Percentiles rank a stretch among this genome's conserved stretches.
phyloP scores from a whole-genome alignment of 2,113 vertebrate genomes.

The Seriola aureovittata region DNA sequence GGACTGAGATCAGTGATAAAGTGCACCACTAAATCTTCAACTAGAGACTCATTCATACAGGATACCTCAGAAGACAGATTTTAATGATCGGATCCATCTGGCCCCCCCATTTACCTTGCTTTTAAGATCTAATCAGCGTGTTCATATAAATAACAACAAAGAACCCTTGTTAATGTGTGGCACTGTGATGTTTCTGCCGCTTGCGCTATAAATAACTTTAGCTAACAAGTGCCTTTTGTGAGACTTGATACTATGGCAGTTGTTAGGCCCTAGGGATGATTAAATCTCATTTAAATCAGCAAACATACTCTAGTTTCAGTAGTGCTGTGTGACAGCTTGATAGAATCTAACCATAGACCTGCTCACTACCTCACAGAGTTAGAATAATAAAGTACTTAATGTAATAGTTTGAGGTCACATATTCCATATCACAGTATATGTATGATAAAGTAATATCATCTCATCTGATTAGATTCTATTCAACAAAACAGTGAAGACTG shows the following conservation, averaged over 20 bases:
- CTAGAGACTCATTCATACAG: slow-evolving; percentile 1
- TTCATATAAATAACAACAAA: slow-evolving; percentile 70
- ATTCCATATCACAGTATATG: background rate
- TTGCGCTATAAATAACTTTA: slow-evolving; percentile 67
- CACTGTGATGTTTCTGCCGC: slow-evolving; percentile 42
- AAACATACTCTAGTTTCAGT: background rate
- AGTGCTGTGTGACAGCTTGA: slow-evolving; percentile 6
- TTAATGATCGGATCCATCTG: slow-evolving; percentile 28
- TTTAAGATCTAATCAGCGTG: slow-evolving; percentile 37
- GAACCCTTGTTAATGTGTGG: background rate
- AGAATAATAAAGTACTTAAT: slow-evolving; percentile 9
- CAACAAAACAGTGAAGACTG: background rate
- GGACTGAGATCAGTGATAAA: background rate
- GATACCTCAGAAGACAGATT: slow-evolving; percentile 21
- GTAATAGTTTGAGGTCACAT: background rate
- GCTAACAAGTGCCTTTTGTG: slow-evolving; percentile 58
- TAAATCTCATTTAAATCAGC: slow-evolving; percentile 57
- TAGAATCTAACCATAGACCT: slow-evolving; percentile 15
- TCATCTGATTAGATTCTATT: background rate
- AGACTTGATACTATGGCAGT: slow-evolving; percentile 52
- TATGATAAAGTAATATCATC: background rate
- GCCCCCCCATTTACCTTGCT: slow-evolving; percentile 15
- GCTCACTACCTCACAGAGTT: slow-evolving; percentile 33
- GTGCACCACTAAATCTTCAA: background rate
- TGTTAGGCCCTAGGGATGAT: slow-evolving; percentile 47